Evolutionary conservation across 2,113 vertebrate genomes (phyloP).

Genomic region (Delphinus delphis): DNA sequence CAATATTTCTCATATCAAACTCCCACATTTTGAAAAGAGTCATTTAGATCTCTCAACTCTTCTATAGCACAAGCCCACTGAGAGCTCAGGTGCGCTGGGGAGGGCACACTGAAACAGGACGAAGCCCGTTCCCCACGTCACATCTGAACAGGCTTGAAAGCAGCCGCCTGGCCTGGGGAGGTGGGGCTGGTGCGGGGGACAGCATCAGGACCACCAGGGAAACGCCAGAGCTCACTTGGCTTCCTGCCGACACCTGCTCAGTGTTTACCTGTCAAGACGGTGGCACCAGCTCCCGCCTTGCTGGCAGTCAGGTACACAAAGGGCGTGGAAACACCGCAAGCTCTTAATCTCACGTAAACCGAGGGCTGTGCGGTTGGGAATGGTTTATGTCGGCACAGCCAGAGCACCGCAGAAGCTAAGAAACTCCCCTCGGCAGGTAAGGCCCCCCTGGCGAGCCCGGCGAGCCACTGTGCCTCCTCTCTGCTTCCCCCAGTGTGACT

Average conservation of each 20-base stretch:
- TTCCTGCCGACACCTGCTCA: neutral
- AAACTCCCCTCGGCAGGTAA: neutral
- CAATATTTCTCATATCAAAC: slow-evolving; percentile 66
- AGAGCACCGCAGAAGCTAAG: neutral
- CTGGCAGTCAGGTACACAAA: fast-evolving
- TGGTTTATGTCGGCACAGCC: too few species aligned
- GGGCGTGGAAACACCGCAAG: fast-evolving
- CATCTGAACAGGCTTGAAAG: slow-evolving; percentile 35
- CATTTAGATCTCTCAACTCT: slow-evolving; percentile 57
- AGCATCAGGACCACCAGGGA: neutral
- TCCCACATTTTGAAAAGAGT: slow-evolving; percentile 63
- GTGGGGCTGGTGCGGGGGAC: neutral
- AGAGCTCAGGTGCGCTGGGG: slow-evolving; percentile 40
- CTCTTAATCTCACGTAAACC: neutral
- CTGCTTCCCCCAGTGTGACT: neutral
- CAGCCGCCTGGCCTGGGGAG: neutral
- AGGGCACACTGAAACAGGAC: neutral
- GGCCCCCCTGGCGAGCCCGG: fast-evolving
- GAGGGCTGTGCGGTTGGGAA: neutral
- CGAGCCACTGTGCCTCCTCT: neutral
- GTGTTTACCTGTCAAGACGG: fast-evolving
- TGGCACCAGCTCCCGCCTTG: neutral
- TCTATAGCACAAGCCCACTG: slow-evolving; percentile 16
- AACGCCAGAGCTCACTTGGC: neutral
- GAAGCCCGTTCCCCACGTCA: slow-evolving; percentile 53